Evolutionary conservation across 2,797 vertebrate genomes (phyloP), one percentile per base, ranked within the genome.

Genomic region (Iguana delicatissima): DNA sequence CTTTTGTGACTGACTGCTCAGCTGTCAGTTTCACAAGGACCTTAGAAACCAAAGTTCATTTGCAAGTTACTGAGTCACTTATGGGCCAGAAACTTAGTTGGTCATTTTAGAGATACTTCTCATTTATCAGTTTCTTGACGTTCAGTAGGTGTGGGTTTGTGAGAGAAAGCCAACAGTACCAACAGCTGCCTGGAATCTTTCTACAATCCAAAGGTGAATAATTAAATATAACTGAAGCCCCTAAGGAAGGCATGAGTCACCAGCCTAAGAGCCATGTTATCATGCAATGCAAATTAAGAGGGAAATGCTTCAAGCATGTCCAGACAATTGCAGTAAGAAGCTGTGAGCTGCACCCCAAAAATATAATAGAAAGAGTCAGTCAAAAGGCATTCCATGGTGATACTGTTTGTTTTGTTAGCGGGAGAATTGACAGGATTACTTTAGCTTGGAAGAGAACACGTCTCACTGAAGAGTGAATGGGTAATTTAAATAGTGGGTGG

Each of bases 161-260:
- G 86, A 94, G 93, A 92, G 92, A 92, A 94, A 93, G 76, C 92
- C 92, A 95, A 90, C 87, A 93, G 96, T 93, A 93, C 95, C 96
- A 96, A 90, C 89, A 94, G 95, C 95, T 95, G 91, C 89, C 93
- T 95, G 94, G 94, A 96, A 94, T 92, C 91, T 96, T 96, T 96
- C 96, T 95, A 96, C 35, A 14, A 93, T 91, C 74, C 81, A 95
- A 96, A 95, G 93, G 90, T 95, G 93, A 91, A 93, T 92, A 96
- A 94, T 92, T 96, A 95, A 95, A 94, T 95, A 94, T 91, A 94
- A 95, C 91, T 89, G 85, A 94, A 95, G 93, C 87, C 93, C 93
- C 94, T 73, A 94, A 93, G 96, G 96, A 95, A 91, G 52, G 94
- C 81, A 93, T 97, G 97, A 97, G 94, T 97, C 96, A 97, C 94